Base-by-base conservation (phyloP, 1,140 invertebrate genomes). In the Meloidogyne hapla region DNA sequence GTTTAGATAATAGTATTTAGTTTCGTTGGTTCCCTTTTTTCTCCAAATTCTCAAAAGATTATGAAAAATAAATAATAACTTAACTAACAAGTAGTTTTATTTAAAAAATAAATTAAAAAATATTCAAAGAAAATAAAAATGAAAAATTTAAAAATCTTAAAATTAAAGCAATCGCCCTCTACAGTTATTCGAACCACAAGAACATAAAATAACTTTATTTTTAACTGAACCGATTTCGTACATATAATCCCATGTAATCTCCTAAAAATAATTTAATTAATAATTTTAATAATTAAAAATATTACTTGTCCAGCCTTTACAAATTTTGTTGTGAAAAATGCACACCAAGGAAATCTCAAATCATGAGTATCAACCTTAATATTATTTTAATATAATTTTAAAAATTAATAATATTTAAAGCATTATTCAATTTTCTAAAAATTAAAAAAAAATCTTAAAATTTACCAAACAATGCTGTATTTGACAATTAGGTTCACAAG, bases 281-380 rank as follows among this genome's bases (percentile, higher is more conserved):
- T 18, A 48, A 18, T 48, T 48, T 48, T 18, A 42, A 4, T 42
- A 42, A 42, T 5, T 42, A 42, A 18, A 45, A 45, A 45, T 45
- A n/a, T 38, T 12, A 74, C 71, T 61, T 74, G 40, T 5, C 76
- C 76, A 67, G 76, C 76, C 28, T 65, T 77, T 64, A 77, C 76
- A 77, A 77, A 77, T 28, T 64, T 66, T n/a, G 61, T 67, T 5
- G 76, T 76, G 48, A 77, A 77, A 63, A 77, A 77, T 12, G 70
- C 70, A 38, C 63, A 45, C 76, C 76, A 77, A 15, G 76, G 76
- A 9, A 77, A 42, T 66, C 76, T 65, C 8, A 77, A 63, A 68
- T 77, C 76, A 4, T 73, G 70, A 28, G 70, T 73, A 40, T 73
- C 70, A 9, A 73, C 70, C 65, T 67, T n/a, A 67, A 42, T 15